Evolutionary conservation across 2,888 invertebrate genomes (phyloP), one percentile per base, ranked within the genome.

Genomic region (Meiosimyza platycephala): DNA sequence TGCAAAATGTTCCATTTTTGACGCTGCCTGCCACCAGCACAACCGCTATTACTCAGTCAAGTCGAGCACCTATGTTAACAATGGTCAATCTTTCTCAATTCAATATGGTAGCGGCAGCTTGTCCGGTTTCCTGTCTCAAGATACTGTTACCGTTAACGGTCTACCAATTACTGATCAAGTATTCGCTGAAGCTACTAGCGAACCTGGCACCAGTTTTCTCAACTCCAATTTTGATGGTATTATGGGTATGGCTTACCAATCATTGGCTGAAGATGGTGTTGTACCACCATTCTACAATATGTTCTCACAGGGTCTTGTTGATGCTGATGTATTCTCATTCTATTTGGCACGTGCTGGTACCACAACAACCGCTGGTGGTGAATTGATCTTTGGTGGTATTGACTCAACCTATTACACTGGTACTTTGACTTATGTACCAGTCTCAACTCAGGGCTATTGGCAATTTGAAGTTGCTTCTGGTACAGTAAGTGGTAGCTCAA

Each of bases 191-290:
- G 98, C 98, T 3, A 87, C 94, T 74, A 92, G 92, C 79, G 97
- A 99, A 89, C 98, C 98, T 4, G 97, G 98, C 74, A 88, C 93
- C 63, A 93, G 95, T 54, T 99, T 99, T 88, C 94, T 97, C 48
- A 96, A 96, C 66, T 97, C 97, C 76, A 97, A 96, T 88, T 99
- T 99, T 88, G 99, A 99, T 88, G 97, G 99, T 77, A 98, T 99
- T 83, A 90, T 99, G 76, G 98, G 98, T 78, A 92, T 98, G 93
- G 97, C 91, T 3, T 98, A 94, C 87, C 89, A 90, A 78, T 90
- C 90, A 51, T 95, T 98, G 83, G 90, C 98, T 0, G 96, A 96
- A 75, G 96, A 97, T 88, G 91, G 92, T 76, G 97, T 98, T 65
- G 88, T 89, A 54, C 97, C 98, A 0, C 94, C 96, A 66, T 97